These are phyloP conservation scores for Fistularia tabacaria DNA, from an alignment of 2,797 vertebrate species.

Conservation along the genomic window DNA sequence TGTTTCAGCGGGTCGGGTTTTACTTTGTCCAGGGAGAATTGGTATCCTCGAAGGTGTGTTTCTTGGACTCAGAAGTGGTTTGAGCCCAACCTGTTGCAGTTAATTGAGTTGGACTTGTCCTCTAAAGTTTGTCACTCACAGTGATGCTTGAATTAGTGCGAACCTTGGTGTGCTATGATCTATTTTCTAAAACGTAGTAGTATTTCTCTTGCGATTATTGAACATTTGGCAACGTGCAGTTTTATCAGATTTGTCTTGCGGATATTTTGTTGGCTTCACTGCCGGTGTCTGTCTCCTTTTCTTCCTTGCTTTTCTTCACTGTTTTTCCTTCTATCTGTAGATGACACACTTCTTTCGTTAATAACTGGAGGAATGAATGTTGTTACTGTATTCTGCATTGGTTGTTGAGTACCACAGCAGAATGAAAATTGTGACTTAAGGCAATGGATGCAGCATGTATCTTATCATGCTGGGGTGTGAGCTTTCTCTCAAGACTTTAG, in stretches of 20 bases:
- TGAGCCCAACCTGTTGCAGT: constrained; percentile 4
- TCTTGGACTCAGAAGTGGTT: not conserved
- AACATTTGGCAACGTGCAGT: not conserved
- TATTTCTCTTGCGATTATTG: too few species aligned
- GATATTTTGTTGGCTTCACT: not conserved
- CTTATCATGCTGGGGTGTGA: too few species aligned
- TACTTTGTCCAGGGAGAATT: constrained; percentile 8
- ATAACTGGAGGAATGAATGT: too few species aligned
- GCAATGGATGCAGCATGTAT: too few species aligned
- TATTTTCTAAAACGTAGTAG: too few species aligned
- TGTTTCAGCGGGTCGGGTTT: constrained; percentile 28
- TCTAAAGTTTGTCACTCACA: not conserved
- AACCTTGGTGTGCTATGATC: too few species aligned
- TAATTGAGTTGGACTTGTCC: not conserved
- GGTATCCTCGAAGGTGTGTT: constrained; percentile 39
- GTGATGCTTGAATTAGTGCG: too few species aligned
- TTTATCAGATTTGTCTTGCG: not conserved
- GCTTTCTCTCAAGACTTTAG: not conserved
- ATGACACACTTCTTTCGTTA: too few species aligned
- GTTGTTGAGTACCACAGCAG: too few species aligned
- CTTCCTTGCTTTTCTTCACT: not conserved
- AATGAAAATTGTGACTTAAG: too few species aligned
- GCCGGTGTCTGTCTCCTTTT: not conserved
- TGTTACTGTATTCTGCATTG: too few species aligned
- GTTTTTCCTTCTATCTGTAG: not conserved